These are phyloP conservation scores for Mamestra brassicae DNA, from an alignment of 2,888 invertebrate genomes.

Conservation along the genomic window DNA sequence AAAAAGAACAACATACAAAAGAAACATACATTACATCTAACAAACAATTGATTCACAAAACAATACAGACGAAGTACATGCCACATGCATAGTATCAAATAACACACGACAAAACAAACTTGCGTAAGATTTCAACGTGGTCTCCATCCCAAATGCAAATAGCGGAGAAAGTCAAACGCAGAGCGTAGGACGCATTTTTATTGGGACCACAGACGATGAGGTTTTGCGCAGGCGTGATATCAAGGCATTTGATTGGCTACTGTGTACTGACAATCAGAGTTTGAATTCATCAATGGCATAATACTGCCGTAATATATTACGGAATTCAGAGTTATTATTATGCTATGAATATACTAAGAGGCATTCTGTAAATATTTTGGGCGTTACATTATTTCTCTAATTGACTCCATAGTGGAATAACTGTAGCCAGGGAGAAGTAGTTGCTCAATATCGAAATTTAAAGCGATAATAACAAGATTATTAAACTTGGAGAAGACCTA, in stretches of 20 bases:
- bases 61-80: slow-evolving; percentile 44
- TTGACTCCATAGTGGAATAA: not conserved
- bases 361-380: slow-evolving; percentile 6
- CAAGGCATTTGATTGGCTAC: slow-evolving; percentile 49
- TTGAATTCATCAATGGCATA: slow-evolving; percentile 15
- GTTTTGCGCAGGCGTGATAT: slow-evolving; percentile 68
- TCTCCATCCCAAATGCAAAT: slow-evolving; percentile 77
- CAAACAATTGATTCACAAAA: slow-evolving; percentile 61
- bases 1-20: slow-evolving; percentile 28
- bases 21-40: slow-evolving; percentile 39
- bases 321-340: not conserved
- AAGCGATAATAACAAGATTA: not conserved
- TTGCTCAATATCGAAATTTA: not conserved
- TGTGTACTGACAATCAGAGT: slow-evolving; percentile 36
- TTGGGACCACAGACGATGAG: slow-evolving; percentile 63
- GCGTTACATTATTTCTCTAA: slow-evolving; percentile 16
- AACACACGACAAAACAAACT: slow-evolving; percentile 56
- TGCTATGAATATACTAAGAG: not conserved
- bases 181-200: slow-evolving; percentile 78
- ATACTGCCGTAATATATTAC: slow-evolving; percentile 8
- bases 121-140: slow-evolving; percentile 59
- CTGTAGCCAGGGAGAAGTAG: too few species aligned
- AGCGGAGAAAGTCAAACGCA: slow-evolving; percentile 72
- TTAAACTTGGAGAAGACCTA: not conserved
- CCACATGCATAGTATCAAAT: slow-evolving; percentile 60